A percentile compares a stretch with the other conserved stretches of the same genome.
Conservation (phyloP, 2,888 invertebrate genomes). For the Pollenia griseotomentosa region DNA sequence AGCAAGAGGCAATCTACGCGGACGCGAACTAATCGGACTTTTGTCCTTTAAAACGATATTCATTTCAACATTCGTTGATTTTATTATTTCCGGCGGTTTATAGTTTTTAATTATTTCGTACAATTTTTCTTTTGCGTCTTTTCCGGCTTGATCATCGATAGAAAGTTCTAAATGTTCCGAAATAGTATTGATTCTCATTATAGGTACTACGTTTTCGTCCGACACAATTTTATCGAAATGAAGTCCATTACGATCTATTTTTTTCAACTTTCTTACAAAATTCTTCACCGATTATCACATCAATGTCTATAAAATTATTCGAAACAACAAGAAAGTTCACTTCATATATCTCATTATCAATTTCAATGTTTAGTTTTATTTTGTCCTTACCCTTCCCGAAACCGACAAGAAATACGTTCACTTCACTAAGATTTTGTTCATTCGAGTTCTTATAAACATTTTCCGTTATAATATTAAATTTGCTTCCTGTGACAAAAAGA, state of each 20-base stretch:
- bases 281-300: constrained; percentile 19
- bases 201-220: constrained; percentile 9
- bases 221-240: neutral
- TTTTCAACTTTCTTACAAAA: constrained; percentile 22
- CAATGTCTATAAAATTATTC: constrained; percentile 15
- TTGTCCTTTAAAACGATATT: no score
- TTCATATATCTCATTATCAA: constrained; percentile 7
- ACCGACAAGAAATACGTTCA: neutral
- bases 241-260: constrained; percentile 13
- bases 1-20: neutral
- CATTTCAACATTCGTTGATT: no score
- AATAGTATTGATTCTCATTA: constrained; percentile 8
- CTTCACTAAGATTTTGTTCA: no score
- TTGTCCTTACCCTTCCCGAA: no score
- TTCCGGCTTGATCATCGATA: neutral
- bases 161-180: constrained; percentile 9
- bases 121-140: no score
- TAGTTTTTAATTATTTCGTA: no score
- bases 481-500: no score
- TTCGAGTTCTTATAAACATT: no score
- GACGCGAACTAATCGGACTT: neutral
- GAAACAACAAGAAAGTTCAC: constrained; percentile 11
- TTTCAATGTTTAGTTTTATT: neutral
- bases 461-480: no score
- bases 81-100: no score